phyloP scores from a whole-genome alignment of 2,113 vertebrate genomes.

The Vulpes lagopus region DNA sequence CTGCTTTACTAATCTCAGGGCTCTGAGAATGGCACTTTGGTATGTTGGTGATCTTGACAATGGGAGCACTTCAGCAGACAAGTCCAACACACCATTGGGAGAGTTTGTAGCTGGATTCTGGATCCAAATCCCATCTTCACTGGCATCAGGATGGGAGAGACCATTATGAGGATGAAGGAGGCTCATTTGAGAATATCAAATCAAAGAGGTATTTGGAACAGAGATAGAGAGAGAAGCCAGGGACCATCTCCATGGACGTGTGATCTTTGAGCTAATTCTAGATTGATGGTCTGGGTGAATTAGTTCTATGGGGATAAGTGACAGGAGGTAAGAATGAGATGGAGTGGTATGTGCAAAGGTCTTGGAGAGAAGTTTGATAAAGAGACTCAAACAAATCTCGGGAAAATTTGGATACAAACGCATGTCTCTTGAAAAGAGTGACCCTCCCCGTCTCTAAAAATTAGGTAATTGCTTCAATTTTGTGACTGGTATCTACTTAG shows the following conservation, averaged over 20 bases:
- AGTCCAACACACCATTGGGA: neutral
- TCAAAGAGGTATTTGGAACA: neutral
- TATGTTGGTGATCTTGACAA: neutral
- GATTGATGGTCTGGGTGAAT: neutral
- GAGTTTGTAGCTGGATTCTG: neutral
- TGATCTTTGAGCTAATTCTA: constrained; percentile 15
- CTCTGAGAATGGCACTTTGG: neutral
- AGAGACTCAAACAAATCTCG: neutral
- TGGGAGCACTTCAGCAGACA: no score
- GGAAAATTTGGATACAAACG: neutral
- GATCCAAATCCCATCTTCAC: neutral
- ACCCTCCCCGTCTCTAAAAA: neutral
- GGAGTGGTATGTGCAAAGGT: neutral
- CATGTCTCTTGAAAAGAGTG: neutral
- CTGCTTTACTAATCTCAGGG: neutral
- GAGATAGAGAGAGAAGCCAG: neutral
- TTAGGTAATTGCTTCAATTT: neutral
- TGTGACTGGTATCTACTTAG: neutral
- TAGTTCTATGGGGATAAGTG: neutral
- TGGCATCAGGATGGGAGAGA: neutral
- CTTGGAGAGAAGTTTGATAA: neutral
- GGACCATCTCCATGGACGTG: neutral
- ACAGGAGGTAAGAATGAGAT: neutral
- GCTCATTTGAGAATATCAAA: neutral
- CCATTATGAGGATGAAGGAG: neutral